phyloP scores from a whole-genome alignment of 37 sponge, comb jelly and placozoan genomes.

The Tethya wilhelma region DNA sequence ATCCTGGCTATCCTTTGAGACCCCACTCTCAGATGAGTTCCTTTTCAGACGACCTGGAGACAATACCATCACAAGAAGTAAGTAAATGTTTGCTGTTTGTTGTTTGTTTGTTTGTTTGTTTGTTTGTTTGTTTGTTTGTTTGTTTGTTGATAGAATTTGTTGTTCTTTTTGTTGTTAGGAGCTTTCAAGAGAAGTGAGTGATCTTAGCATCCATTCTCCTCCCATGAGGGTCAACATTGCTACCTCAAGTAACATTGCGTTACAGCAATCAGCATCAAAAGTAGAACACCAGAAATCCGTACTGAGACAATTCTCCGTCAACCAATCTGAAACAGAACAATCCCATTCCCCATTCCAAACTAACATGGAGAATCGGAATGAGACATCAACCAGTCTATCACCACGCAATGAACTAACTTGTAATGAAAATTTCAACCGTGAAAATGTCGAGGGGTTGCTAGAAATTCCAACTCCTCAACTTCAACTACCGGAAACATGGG shows the following conservation, averaged over 20 bases:
- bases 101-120: background rate
- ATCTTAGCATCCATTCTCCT: background rate
- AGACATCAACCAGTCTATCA: too few species aligned
- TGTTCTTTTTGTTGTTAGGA: background rate
- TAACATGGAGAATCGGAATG: too few species aligned
- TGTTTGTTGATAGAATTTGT: background rate
- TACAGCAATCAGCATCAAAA: too few species aligned
- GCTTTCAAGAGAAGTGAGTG: background rate
- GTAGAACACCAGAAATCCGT: too few species aligned
- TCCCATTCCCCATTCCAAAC: background rate
- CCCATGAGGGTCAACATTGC: conserved; percentile 22
- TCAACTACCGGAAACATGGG: conserved; percentile 25
- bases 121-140: background rate
- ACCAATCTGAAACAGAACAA: background rate
- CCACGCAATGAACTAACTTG: too few species aligned
- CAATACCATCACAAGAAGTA: conserved; percentile 39
- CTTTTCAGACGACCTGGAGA: conserved; percentile 26
- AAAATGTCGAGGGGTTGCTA: background rate
- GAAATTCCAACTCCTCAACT: conserved; percentile 26
- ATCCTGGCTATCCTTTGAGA: background rate
- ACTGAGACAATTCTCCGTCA: too few species aligned
- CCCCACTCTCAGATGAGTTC: conserved; percentile 36
- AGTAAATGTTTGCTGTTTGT: background rate
- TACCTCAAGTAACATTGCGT: background rate
- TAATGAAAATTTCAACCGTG: background rate